Evolutionary conservation across 2,113 vertebrate genomes (phyloP).

Genomic region (Perca schrenkii): DNA sequence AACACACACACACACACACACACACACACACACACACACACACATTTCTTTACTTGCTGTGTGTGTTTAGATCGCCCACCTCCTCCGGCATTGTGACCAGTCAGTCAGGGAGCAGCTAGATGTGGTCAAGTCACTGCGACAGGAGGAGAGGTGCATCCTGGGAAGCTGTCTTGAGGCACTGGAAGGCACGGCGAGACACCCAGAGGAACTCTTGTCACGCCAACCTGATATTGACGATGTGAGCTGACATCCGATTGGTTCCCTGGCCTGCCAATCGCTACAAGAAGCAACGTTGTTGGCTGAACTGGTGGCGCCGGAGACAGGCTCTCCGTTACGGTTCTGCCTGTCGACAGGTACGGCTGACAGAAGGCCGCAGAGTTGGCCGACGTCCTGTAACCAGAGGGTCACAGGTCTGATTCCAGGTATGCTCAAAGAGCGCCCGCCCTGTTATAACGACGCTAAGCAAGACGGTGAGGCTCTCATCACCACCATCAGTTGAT

Average conservation of each 20-base stretch:
- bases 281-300: neutral
- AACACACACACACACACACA: neutral
- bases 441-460: neutral
- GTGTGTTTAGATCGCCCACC: constrained; percentile 66
- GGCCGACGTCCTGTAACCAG: neutral
- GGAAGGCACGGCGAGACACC: constrained; percentile 4
- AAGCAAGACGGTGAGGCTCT: too few relatives aligned
- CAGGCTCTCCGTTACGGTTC: neutral
- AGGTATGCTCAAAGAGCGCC: neutral
- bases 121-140: constrained; percentile 72
- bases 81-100: constrained; percentile 59
- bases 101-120: constrained; percentile 76
- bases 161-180: constrained; percentile 67
- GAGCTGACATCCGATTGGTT: constrained; percentile 38
- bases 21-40: neutral
- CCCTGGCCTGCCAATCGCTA: neutral
- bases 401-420: neutral
- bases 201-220: constrained; percentile 16
- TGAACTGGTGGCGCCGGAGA: neutral
- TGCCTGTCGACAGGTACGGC: neutral
- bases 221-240: neutral
- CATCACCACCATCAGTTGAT: neutral
- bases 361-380: neutral
- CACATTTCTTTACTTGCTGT: neutral
- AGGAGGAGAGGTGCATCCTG: constrained; percentile 82